Evolutionary conservation across 2,113 vertebrate genomes (phyloP).

Genomic region (Electrona antarctica): DNA sequence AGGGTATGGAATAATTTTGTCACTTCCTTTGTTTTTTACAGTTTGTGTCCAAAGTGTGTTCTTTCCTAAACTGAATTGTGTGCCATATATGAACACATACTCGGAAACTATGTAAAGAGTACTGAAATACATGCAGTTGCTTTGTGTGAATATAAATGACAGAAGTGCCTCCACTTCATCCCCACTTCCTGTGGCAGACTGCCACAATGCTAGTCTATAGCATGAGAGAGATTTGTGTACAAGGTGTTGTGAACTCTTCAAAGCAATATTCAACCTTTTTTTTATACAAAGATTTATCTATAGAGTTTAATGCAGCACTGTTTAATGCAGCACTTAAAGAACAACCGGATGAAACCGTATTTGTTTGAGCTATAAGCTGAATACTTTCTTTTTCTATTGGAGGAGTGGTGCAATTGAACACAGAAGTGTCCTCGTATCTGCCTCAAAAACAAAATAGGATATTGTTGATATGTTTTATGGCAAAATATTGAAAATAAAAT

Average conservation of each 20-base stretch:
- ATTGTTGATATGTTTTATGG: no score
- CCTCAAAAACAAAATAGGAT: no score
- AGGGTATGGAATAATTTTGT: not conserved
- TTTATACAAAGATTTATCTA: constrained; percentile 41
- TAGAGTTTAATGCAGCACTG: constrained; percentile 45
- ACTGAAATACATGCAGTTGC: constrained; percentile 28
- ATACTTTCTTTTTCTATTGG: constrained; percentile 33
- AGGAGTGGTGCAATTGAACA: constrained; percentile 45
- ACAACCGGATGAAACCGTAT: constrained; percentile 28
- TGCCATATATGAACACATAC: constrained; percentile 45
- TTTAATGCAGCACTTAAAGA: constrained; percentile 3
- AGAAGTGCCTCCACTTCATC: constrained; percentile 57
- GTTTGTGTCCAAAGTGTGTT: constrained; percentile 23
- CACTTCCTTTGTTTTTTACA: constrained; percentile 19
- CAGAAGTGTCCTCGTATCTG: not conserved
- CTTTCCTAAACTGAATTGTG: constrained; percentile 12
- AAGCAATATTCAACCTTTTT: constrained; percentile 27
- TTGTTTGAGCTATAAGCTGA: constrained; percentile 19
- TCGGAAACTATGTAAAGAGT: constrained; percentile 43
- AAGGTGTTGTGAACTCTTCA: constrained; percentile 6
- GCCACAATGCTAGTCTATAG: not conserved
- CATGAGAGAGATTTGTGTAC: constrained; percentile 6
- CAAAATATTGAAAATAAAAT: no score
- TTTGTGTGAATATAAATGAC: constrained; percentile 53
- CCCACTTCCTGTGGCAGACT: constrained; percentile 18